Conservation (phyloP, 2,888 invertebrate species). For the Orchestes rusci region DNA sequence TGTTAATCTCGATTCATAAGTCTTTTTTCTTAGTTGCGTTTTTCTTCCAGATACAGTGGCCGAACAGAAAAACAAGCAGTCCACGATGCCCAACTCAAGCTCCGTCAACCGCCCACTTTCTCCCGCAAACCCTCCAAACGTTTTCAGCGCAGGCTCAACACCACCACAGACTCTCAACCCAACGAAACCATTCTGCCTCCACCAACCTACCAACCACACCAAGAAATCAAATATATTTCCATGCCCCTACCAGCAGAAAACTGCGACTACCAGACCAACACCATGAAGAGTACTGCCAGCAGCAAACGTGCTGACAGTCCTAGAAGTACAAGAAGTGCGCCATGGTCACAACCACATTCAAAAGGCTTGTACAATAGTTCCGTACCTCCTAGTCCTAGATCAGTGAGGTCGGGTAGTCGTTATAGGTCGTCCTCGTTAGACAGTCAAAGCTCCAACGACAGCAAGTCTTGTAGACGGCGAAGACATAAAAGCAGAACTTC, state of each 20-base stretch:
- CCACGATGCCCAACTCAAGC: constrained; percentile 45
- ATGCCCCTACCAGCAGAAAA: constrained; percentile 50
- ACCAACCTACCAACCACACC: constrained; percentile 28
- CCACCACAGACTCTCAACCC: constrained; percentile 10
- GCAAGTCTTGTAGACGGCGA: constrained; percentile 64
- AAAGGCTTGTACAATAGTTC: constrained; percentile 61
- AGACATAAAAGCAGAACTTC: constrained; percentile 74
- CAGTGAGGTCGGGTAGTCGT: constrained; percentile 66
- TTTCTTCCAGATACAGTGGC: constrained; percentile 48
- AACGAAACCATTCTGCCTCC: constrained; percentile 18
- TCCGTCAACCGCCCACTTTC: constrained; percentile 51
- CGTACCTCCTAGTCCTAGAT: constrained; percentile 64
- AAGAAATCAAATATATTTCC: constrained; percentile 50
- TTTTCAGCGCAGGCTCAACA: constrained; percentile 56
- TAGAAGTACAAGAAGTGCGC: constrained; percentile 76
- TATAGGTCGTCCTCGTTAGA: constrained; percentile 76
- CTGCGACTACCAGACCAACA: constrained; percentile 36
- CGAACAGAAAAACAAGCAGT: constrained; percentile 56
- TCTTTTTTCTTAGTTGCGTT: too few relatives aligned
- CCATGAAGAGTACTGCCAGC: constrained; percentile 24
- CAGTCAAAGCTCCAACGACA: constrained; percentile 85
- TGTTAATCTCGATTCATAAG: too few relatives aligned
- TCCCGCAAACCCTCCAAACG: constrained; percentile 57
- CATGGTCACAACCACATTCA: constrained; percentile 63
- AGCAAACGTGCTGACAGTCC: constrained; percentile 58